Evolutionary conservation across 2,797 vertebrate species (phyloP).

Genomic region (Clarias fuscus): DNA sequence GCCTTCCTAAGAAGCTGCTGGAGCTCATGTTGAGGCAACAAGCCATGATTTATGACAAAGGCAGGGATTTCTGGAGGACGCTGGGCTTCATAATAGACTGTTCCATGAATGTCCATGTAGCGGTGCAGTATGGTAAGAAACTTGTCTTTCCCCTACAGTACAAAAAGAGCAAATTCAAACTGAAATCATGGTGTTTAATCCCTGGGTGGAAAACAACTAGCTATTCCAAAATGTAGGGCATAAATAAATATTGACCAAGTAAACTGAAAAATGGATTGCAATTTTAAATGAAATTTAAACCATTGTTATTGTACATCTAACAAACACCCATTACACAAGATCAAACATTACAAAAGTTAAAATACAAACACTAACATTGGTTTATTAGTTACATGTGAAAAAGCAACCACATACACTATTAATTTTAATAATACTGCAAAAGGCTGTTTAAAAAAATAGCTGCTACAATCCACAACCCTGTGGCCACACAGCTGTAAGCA

Average conservation of each 20-base stretch:
- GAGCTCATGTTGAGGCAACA: conserved; percentile 92
- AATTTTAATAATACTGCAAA: not conserved
- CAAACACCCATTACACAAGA: not conserved
- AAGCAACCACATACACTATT: not conserved
- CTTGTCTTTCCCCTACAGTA: conserved; percentile 88
- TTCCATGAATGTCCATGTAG: conserved; percentile 97
- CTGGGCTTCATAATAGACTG: conserved; percentile 92
- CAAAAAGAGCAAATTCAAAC: conserved; percentile 23
- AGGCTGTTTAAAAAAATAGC: not conserved
- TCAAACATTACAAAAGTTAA: not conserved
- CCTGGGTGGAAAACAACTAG: not conserved
- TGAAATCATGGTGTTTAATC: conserved; percentile 25
- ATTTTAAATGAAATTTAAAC: not conserved
- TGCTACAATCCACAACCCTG: not conserved
- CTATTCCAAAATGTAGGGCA: not conserved
- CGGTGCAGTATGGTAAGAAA: conserved; percentile 86
- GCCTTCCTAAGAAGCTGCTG: conserved; percentile 94
- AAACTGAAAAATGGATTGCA: not conserved
- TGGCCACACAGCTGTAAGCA: not conserved
- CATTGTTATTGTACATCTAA: not conserved
- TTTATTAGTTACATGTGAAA: not conserved
- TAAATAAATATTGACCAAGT: not conserved
- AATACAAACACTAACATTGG: not conserved
- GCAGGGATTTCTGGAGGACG: conserved; percentile 91
- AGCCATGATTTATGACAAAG: conserved; percentile 95